Base-by-base conservation (phyloP, 2,797 vertebrate genomes). In the Enteromius fasciolatus region DNA sequence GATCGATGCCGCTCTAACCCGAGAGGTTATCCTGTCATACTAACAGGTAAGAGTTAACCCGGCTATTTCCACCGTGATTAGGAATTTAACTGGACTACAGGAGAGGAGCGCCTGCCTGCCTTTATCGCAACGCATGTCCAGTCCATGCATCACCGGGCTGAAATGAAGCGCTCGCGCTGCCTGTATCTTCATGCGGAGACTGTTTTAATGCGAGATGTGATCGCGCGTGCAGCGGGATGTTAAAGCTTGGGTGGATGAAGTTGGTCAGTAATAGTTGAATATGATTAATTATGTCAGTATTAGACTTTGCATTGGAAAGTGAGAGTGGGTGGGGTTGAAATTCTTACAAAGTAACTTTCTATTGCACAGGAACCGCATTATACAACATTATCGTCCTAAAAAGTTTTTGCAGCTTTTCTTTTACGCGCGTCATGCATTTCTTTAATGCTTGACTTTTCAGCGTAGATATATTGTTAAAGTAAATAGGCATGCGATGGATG, bases 1-100 rank as follows among this genome's bases (percentile, higher is more conserved):
- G 94, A 96, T 96, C 96, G 95, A 97, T 97, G 96, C 91, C 91
- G 84, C 95, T 91, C 89, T 96, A 95, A 96, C 92, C 94, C 92
- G 91, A 89, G 92, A 92, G 91, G 92, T 93, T 91, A 92, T 92
- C 88, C 92, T 91, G 95, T 92, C 94, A 94, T 92, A 93, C 93
- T 91, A 93, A 93, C 96, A 97, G 97, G 98, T 98, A 97, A 98
- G 97, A 91, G 83, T 89, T 87, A 76, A 84, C 83, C 82, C 85
- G 87, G 89, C 84, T 66, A 48, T 86, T 76, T 81, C 83, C 48
- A 82, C 67, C 31, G 88, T 90, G 89, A 89, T 86, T 88, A 90
- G 87, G 90, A 91, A 90, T 91, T 91, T 70, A 86, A 82, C 91
- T 74, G 88, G 87, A 77, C 80, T 69, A 81, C 88, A 87, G 89